Conservation (phyloP, 2,113 vertebrate species). For the Mus spicilegus region DNA sequence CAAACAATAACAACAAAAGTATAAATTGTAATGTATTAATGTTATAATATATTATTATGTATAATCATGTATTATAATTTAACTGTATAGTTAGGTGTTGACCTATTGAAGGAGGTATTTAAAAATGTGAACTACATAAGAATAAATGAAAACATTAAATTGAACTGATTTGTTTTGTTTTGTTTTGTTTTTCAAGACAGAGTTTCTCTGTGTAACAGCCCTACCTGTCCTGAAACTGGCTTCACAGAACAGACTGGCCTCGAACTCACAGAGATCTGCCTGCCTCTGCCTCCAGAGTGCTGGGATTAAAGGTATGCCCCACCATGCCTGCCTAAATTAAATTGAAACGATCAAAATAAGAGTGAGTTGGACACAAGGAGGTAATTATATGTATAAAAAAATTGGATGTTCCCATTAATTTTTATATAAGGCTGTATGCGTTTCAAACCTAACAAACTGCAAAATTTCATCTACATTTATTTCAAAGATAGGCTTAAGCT, state of each 20-base stretch:
- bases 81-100: neutral
- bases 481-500: slow-evolving; percentile 76
- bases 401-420: slow-evolving; percentile 67
- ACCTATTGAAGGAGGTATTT: neutral
- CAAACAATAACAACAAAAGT: neutral
- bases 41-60: neutral
- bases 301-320: neutral
- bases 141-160: slow-evolving; percentile 68
- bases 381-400: slow-evolving; percentile 62
- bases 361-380: slow-evolving; percentile 53
- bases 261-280: neutral
- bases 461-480: slow-evolving; percentile 76
- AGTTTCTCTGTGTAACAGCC: neutral
- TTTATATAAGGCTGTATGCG: slow-evolving; percentile 75
- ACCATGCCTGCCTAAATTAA: neutral
- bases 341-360: slow-evolving; percentile 64
- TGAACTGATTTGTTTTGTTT: neutral
- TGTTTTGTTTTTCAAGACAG: neutral
- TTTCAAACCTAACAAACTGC: slow-evolving; percentile 79
- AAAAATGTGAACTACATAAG: neutral
- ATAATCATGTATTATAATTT: neutral
- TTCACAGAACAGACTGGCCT: neutral
- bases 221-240: neutral
- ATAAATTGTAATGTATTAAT: neutral
- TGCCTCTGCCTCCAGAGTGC: neutral